Base-by-base conservation (phyloP, 2,888 invertebrate genomes). In the Ichneumoninae sp. region DNA sequence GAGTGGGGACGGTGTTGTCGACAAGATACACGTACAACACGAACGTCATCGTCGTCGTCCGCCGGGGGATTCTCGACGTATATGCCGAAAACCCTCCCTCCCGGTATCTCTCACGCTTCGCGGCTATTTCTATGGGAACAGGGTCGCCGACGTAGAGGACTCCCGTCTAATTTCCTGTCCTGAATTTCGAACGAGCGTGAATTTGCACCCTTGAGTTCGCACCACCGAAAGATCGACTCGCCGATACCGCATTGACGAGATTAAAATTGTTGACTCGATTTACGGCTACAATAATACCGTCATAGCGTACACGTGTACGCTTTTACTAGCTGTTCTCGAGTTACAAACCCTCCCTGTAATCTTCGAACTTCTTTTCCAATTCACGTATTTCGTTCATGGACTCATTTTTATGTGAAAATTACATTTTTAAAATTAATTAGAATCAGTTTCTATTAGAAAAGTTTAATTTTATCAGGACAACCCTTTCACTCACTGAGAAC, bases 81-180 rank as follows among this genome's bases (percentile, higher is more conserved):
- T 77, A 69, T 68, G 69, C 60, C 57, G 50, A 63, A 65, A 54
- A 26, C 26, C 76, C 83, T 86, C 63, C 54, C 81, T 88, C 88
- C 89, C 88, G 88, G 89, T 93, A 93, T 93, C 93, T 93, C 93
- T 93, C 91, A 92, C 92, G 92, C 92, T 93, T 92, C 91, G 92
- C 89, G 92, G 92, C 91, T 92, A 91, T 92, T 92, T 92, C 93
- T 91, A 91, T 91, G 91, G 90, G 89, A 88, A 90, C 83, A 91
- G 91, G 89, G 66, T 82, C 79, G 82, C 70, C 70, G 78, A 74
- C 85, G 79, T 50, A 66, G 70, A 85, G 44, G 74, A 85, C 81
- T 75, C 82, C 91, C 90, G 91, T 93, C 93, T 93, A 93, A 93
- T 93, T 93, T 93, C 93, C 93, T 93, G 93, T 91, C 92, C 93